Conservation (phyloP, 2,797 vertebrate species). For the Sitta carolinensis region DNA sequence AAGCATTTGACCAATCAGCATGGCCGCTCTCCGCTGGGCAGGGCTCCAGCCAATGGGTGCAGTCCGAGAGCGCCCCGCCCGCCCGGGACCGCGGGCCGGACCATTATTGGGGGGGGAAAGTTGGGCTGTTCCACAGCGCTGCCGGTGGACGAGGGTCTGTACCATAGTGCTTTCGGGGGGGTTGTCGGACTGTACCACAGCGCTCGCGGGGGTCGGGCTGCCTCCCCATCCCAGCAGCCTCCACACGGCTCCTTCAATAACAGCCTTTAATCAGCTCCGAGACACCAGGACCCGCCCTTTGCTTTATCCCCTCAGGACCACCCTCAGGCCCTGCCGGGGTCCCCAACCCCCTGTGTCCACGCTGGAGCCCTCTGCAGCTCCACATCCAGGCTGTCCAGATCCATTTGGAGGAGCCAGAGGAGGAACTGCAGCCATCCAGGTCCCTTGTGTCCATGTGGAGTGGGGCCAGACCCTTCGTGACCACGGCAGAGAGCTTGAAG, state of each 20-base stretch:
- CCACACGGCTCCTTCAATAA: not conserved
- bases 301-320: not conserved
- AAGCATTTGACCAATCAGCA: accelerated
- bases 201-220: too few relatives aligned
- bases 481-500: accelerated
- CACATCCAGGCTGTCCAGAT: accelerated
- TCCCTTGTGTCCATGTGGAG: not conserved
- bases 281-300: not conserved
- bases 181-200: not conserved
- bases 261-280: not conserved
- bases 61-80: not conserved
- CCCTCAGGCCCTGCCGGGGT: not conserved
- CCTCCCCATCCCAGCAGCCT: accelerated
- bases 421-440: not conserved
- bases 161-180: not conserved
- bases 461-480: not conserved
- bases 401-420: not conserved
- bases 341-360: not conserved
- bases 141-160: too few relatives aligned
- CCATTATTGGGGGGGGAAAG: not conserved
- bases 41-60: accelerated
- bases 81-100: accelerated
- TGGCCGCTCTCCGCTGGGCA: accelerated
- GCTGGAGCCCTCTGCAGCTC: not conserved
- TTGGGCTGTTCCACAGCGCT: not conserved